These are phyloP conservation scores for Doris montereyensis DNA, from an alignment of 2,888 invertebrate genomes.

Conservation along the genomic window DNA sequence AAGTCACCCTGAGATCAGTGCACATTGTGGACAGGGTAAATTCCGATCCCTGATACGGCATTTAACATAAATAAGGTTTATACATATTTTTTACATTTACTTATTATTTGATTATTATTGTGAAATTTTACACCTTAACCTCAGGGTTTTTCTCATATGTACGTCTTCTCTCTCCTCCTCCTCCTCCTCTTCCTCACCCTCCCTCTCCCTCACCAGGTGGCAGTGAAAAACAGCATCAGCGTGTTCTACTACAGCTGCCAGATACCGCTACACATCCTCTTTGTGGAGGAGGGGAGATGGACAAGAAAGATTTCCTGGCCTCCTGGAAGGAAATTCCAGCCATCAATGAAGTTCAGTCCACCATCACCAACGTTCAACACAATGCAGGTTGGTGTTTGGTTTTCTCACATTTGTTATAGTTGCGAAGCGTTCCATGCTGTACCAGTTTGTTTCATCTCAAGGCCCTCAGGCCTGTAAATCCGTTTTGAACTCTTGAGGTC, in stretches of 20 bases:
- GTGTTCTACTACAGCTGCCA: constrained; percentile 97
- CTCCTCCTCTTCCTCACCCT: no score
- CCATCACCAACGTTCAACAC: constrained; percentile 80
- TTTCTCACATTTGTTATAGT: no score
- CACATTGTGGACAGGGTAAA: no score
- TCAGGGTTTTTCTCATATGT: neutral
- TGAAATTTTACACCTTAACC: neutral
- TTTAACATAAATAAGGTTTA: no score
- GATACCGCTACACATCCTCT: constrained; percentile 92
- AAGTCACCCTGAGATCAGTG: no score
- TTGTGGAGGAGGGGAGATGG: constrained; percentile 96
- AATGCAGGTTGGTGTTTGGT: constrained; percentile 67
- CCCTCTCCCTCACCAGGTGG: constrained; percentile 83
- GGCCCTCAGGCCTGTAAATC: no score
- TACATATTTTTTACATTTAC: neutral
- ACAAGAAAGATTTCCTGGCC: constrained; percentile 95
- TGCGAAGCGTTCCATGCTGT: no score
- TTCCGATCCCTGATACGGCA: no score
- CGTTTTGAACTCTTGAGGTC: no score
- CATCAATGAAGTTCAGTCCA: constrained; percentile 96
- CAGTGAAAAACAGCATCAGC: constrained; percentile 98
- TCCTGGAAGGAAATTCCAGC: constrained; percentile 99
- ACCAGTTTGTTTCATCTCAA: no score
- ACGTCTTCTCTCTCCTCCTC: neutral
- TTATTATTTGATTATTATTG: neutral